Evolutionary conservation across 1,140 invertebrate species (phyloP).

Genomic region (Neotoxoptera formosana): DNA sequence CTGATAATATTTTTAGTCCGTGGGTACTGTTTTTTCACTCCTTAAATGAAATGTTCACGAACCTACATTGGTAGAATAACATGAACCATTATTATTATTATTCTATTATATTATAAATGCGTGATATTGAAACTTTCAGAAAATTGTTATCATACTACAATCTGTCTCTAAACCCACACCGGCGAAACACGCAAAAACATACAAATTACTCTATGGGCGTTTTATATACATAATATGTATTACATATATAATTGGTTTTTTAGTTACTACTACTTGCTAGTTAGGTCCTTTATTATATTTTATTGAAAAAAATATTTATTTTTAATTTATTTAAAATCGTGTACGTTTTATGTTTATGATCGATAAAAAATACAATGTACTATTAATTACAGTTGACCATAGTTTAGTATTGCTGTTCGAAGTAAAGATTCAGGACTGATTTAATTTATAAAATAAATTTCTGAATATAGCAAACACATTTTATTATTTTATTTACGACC

Average conservation of each 20-base stretch:
- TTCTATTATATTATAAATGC: slow-evolving; percentile 4
- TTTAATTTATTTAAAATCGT: background rate
- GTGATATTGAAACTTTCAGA: slow-evolving; percentile 35
- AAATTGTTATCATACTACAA: slow-evolving; percentile 35
- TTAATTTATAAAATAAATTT: background rate
- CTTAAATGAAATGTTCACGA: background rate
- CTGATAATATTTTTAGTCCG: background rate
- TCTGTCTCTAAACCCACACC: background rate
- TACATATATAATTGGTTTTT: background rate
- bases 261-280: background rate
- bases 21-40: background rate
- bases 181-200: slow-evolving; percentile 31
- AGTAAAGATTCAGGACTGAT: background rate
- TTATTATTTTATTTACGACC: background rate
- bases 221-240: background rate
- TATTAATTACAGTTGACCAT: background rate
- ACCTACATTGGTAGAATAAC: background rate
- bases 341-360: background rate
- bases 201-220: slow-evolving; percentile 21
- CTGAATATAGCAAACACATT: background rate
- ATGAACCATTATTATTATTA: background rate
- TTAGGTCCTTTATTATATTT: background rate
- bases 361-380: background rate
- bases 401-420: background rate
- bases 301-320: slow-evolving; percentile 23